A percentile compares a stretch with the other conserved stretches of the same genome.
phyloP scores from a whole-genome alignment of 23 tunicate genomes.

The Ascidia mentula region DNA sequence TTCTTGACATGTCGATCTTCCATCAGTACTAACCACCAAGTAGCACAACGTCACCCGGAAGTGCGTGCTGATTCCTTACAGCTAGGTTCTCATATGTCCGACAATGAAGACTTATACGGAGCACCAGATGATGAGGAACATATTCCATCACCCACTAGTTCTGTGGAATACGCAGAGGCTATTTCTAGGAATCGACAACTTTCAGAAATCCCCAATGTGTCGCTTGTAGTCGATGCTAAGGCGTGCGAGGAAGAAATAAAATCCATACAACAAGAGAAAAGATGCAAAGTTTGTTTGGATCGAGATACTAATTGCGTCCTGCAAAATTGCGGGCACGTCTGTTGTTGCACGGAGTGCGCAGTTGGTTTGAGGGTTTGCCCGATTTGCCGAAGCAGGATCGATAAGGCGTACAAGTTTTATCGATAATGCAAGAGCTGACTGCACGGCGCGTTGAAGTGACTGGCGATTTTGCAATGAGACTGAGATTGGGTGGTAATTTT shows the following conservation, averaged over 20 bases:
- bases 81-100: too few species aligned
- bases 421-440: too few species aligned
- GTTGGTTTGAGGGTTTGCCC: conserved; percentile 58
- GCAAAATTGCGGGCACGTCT: conserved; percentile 55
- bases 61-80: too few species aligned
- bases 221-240: not conserved
- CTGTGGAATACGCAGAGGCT: not conserved
- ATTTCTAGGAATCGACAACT: not conserved
- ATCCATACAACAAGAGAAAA: conserved; percentile 30
- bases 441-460: too few species aligned
- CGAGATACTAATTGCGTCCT: conserved; percentile 52
- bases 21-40: too few species aligned
- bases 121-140: not conserved
- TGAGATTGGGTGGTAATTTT: too few species aligned
- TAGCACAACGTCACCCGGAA: too few species aligned
- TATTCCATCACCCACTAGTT: not conserved
- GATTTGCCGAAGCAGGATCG: conserved; percentile 52
- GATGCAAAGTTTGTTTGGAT: conserved; percentile 69
- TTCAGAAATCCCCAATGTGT: not conserved
- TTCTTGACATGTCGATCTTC: not conserved
- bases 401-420: conserved; percentile 48
- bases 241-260: not conserved
- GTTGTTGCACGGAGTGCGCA: conserved; percentile 64
- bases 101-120: too few species aligned
- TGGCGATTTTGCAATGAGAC: too few species aligned